phyloP scores from a whole-genome alignment of 35 echinoderm and acorn worm genomes.

The Holothuria glaberrima region DNA sequence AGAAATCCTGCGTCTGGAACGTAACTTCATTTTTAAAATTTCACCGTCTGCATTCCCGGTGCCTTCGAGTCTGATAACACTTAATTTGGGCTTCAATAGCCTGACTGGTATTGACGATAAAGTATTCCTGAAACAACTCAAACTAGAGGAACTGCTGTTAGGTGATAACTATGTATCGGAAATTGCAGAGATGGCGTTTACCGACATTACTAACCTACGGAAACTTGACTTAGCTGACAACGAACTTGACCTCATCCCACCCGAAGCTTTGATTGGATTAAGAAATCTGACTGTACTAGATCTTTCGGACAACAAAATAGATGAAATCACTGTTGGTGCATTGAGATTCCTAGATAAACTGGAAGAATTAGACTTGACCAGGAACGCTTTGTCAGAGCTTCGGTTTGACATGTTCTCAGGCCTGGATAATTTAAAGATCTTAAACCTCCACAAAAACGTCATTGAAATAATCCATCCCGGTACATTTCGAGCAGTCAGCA shows the following conservation, averaged over 20 bases:
- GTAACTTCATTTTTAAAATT: conserved; percentile 4
- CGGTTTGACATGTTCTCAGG: conserved; percentile 37
- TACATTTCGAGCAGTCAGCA: conserved; percentile 24
- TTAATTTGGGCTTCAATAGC: background rate
- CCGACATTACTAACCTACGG: background rate
- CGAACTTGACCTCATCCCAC: conserved; percentile 28
- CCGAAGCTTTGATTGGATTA: conserved; percentile 37
- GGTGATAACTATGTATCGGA: conserved; percentile 23
- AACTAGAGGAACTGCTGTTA: conserved; percentile 19
- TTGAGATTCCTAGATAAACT: conserved; percentile 1
- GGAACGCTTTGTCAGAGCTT: conserved; percentile 33
- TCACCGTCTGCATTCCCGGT: background rate
- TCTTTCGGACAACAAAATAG: conserved; percentile 40
- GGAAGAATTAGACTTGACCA: conserved; percentile 43
- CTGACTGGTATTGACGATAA: conserved; percentile 21
- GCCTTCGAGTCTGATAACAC: conserved; percentile 6
- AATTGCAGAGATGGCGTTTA: conserved; percentile 34
- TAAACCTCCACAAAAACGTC: conserved; percentile 48
- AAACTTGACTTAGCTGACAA: conserved; percentile 14
- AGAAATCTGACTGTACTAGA: background rate
- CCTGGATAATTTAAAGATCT: conserved; percentile 9
- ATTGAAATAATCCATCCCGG: conserved; percentile 20
- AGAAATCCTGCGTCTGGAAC: background rate
- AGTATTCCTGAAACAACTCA: background rate
- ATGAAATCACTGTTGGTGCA: conserved; percentile 25